Evolutionary conservation across 30 jellyfish, hydroid and myxozoan genomes (phyloP).

Genomic region (Hydractinia symbiolongicarpus): DNA sequence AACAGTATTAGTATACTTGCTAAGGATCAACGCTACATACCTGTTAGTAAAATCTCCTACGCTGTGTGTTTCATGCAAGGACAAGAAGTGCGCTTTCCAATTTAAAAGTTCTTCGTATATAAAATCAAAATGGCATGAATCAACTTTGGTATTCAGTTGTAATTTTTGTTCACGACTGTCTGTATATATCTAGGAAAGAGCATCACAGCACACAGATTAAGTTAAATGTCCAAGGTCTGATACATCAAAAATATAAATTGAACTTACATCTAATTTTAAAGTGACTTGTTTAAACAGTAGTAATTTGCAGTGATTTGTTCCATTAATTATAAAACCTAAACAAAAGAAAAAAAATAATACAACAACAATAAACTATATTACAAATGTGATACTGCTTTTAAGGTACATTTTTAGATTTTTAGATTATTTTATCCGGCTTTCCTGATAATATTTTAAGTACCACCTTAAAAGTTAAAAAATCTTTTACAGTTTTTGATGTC

Average conservation of each 20-base stretch:
- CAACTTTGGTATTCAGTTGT: constrained; percentile 13
- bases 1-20: too few relatives aligned
- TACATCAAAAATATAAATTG: not conserved
- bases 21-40: too few relatives aligned
- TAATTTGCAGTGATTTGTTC: constrained; percentile 24
- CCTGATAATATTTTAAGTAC: too few relatives aligned
- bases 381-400: too few relatives aligned
- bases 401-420: too few relatives aligned
- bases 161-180: not conserved
- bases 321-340: constrained; percentile 37
- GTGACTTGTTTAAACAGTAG: constrained; percentile 28
- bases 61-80: too few relatives aligned
- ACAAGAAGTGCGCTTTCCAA: constrained; percentile 36
- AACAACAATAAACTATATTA: too few relatives aligned
- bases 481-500: too few relatives aligned
- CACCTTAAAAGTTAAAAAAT: too few relatives aligned
- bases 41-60: too few relatives aligned
- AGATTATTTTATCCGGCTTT: too few relatives aligned
- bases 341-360: not conserved
- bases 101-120: constrained; percentile 48
- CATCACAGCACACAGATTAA: not conserved
- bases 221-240: not conserved
- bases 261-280: constrained; percentile 21
- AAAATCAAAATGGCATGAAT: constrained; percentile 52
- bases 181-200: not conserved